Percentiles rank a stretch among this genome's conserved stretches.
phyloP scores from a whole-genome alignment of 1,140 invertebrate species.

The Archivesica marissinica region DNA sequence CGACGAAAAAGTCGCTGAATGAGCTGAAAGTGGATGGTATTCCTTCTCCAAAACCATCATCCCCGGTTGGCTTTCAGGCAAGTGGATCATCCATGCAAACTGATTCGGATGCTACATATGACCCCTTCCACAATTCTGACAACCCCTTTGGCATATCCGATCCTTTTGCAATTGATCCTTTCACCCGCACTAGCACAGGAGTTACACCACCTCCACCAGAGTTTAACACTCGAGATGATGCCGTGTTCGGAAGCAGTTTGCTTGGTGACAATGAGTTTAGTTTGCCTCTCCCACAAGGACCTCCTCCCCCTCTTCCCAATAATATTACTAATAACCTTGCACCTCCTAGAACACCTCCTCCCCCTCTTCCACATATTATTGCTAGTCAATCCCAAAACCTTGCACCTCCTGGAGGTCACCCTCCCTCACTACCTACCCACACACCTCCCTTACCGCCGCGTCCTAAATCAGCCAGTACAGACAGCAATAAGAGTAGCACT shows the following conservation, averaged over 20 bases:
- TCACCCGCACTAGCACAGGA: slow-evolving; percentile 7
- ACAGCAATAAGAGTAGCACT: slow-evolving; percentile 34
- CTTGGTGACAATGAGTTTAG: slow-evolving; percentile 68
- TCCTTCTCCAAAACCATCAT: slow-evolving; percentile 18
- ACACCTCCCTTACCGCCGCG: slow-evolving; percentile 64
- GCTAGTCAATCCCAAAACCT: slow-evolving; percentile 27
- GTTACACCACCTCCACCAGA: background rate
- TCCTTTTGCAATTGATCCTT: slow-evolving; percentile 50
- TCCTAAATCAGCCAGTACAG: slow-evolving; percentile 43
- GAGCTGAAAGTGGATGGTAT: slow-evolving; percentile 64
- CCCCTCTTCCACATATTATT: too few species aligned
- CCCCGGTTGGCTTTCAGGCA: slow-evolving; percentile 68
- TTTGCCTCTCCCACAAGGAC: slow-evolving; percentile 75
- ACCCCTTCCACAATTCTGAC: slow-evolving; percentile 27
- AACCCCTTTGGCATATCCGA: slow-evolving; percentile 75
- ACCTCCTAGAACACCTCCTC: slow-evolving; percentile 50
- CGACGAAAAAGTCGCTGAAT: slow-evolving; percentile 77
- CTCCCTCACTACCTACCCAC: slow-evolving; percentile 6
- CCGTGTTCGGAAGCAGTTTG: background rate
- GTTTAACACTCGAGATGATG: slow-evolving; percentile 3
- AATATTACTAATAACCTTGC: slow-evolving; percentile 20
- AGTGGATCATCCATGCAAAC: slow-evolving; percentile 66
- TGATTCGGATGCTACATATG: slow-evolving; percentile 36
- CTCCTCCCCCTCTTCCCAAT: slow-evolving; percentile 76
- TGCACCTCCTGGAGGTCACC: slow-evolving; percentile 15